Evolutionary conservation across 1,140 invertebrate species (phyloP), one percentile per base, ranked within the genome.

Genomic region (Caenorhabditis brenneri): DNA sequence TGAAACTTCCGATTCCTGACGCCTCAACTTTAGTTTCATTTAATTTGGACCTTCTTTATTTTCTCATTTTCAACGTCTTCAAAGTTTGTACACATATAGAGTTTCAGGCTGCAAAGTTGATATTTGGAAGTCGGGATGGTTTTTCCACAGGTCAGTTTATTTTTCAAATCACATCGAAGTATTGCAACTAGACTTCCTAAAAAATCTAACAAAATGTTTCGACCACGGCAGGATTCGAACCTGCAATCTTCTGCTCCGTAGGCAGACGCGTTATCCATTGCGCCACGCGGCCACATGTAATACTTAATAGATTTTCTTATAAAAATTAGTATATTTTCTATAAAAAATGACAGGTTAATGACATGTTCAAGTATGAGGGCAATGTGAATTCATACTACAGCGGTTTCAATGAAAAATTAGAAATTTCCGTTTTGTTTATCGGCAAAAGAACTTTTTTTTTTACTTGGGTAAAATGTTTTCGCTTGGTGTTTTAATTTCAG

Each of bases 231-330:
- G 86, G 86, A 87, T 87, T 87, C 86, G 86, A 87, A 87, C 86
- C 86, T 87, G 53, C 86, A 87, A 87, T 87, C 86, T 87, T 87
- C 86, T 81, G 86, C 81, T 87, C 86, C 86, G 86, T 87, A 87
- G 86, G 81, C 86, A 81, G 86, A 87, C 86, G 86, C 86, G 86
- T 87, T 87, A 87, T 87, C 86, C 86, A 87, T 87, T 87, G 86
- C 86, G 86, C 86, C 86, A 87, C 86, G 84, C 84, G 84, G 84
- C 84, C 84, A 69, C 80, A 42, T 12, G 39, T 6, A 42, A 42
- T 12, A 5, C 5, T 12, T 42, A 42, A 42, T 42, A 12, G 12
- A 5, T 42, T 6, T 6, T 42, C 39, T 6, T 42, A 5, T 6
- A 5, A 6, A 42, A 6, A 42, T 42, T 6, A 42, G 39, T 42